phyloP scores from a whole-genome alignment of 2,797 vertebrate species.

The Capromys pilorides region DNA sequence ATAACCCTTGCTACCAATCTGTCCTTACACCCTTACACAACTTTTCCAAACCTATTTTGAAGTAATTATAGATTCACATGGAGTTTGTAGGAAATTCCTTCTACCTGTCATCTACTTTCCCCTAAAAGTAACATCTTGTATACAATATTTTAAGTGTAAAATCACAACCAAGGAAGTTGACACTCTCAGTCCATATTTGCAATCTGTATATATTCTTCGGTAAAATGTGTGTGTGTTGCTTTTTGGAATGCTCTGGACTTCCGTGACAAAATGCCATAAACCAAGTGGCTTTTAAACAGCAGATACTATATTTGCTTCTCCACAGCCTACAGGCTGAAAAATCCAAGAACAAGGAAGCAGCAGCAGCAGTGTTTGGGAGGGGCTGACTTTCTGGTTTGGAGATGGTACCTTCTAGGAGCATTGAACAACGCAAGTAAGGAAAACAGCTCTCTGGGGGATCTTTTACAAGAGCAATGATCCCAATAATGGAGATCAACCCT shows the following conservation, averaged over 20 bases:
- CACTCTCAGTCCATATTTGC: background rate
- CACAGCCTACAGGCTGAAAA: background rate
- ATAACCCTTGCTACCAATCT: rapidly evolving
- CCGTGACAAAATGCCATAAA: background rate
- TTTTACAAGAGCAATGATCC: background rate
- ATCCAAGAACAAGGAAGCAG: background rate
- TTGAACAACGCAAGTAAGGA: background rate
- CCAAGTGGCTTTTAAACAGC: background rate
- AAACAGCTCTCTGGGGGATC: too few species aligned
- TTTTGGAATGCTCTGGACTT: background rate
- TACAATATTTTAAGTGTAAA: background rate
- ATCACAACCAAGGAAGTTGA: background rate
- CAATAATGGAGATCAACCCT: background rate
- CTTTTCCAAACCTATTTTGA: background rate
- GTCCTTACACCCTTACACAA: background rate
- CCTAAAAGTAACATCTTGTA: background rate
- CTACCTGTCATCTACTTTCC: background rate
- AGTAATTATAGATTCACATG: background rate
- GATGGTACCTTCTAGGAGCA: background rate
- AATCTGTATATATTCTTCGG: constrained; percentile 32
- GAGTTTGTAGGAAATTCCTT: background rate
- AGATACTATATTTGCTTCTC: background rate
- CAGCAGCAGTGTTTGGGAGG: background rate
- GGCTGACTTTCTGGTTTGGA: background rate
- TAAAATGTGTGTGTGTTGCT: constrained; percentile 6